A percentile compares a stretch with the other conserved stretches of the same genome.
These are phyloP conservation scores for Mus caroli DNA, from an alignment of 2,797 vertebrate genomes.

Conservation along the genomic window DNA sequence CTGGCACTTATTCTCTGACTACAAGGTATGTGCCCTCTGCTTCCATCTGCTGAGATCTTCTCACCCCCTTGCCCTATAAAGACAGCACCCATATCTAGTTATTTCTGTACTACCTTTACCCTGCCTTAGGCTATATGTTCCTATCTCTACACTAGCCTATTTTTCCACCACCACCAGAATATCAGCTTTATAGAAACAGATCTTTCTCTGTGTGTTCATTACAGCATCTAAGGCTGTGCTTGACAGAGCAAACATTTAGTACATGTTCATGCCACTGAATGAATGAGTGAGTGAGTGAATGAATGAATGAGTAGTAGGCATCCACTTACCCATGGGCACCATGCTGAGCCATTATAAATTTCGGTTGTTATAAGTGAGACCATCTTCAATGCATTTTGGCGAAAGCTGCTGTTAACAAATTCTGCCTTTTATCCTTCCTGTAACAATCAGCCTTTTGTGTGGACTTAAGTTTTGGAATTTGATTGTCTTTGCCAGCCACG, in stretches of 20 bases:
- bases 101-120: not conserved
- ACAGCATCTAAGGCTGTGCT: not conserved
- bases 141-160: not conserved
- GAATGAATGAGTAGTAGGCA: not conserved
- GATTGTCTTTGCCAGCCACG: not conserved
- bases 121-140: not conserved
- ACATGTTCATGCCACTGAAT: not conserved
- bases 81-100: not conserved
- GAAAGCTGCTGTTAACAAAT: not conserved
- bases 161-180: not conserved
- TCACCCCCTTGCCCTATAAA: not conserved
- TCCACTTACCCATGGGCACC: not conserved
- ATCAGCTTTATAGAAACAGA: not conserved
- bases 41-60: not conserved
- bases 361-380: not conserved
- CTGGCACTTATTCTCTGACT: not conserved
- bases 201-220: not conserved
- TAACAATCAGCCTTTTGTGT: not conserved
- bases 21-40: not conserved
- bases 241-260: not conserved
- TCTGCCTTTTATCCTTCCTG: not conserved
- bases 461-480: slow-evolving; percentile 16
- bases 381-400: not conserved
- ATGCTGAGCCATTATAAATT: not conserved
- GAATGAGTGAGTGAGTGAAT: not conserved